A percentile compares a stretch with the other conserved stretches of the same genome.
Evolutionary conservation across 2,888 invertebrate genomes (phyloP).

Genomic region (Cantharis nigra): DNA sequence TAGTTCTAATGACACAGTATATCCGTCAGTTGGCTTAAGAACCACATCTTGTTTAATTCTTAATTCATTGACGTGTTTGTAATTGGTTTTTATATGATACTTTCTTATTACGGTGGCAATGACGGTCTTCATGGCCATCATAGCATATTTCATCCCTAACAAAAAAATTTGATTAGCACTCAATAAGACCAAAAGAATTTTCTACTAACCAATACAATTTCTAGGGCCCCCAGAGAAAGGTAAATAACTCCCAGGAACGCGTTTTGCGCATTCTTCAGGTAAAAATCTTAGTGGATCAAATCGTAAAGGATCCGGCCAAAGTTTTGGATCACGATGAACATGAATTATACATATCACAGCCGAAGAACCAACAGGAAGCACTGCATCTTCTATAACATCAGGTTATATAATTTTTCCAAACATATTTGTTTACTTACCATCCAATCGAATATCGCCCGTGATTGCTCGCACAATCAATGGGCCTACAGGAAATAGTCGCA

Average conservation of each 20-base stretch:
- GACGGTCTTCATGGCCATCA: constrained; percentile 4
- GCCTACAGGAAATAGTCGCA: constrained; percentile 28
- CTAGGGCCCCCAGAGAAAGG: not conserved
- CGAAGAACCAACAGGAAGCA: not conserved
- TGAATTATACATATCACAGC: not conserved
- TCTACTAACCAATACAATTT: not conserved
- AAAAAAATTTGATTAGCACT: not conserved
- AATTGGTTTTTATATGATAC: not conserved
- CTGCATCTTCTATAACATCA: not conserved
- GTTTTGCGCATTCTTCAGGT: constrained; percentile 6
- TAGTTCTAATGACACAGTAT: not conserved
- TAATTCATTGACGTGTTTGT: not conserved
- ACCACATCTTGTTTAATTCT: not conserved
- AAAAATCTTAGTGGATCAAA: constrained; percentile 21
- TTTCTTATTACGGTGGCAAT: not conserved
- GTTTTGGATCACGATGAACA: not conserved
- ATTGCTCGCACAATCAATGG: constrained; percentile 35
- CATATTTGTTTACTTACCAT: not conserved
- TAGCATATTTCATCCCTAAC: not conserved
- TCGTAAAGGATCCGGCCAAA: not conserved
- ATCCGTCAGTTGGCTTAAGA: not conserved
- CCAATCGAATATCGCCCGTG: constrained; percentile 14
- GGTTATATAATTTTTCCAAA: not conserved
- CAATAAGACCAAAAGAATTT: not conserved
- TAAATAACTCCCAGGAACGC: not conserved